These are phyloP conservation scores for Australoheros facetus DNA, from an alignment of 2,797 vertebrate species.

Conservation along the genomic window DNA sequence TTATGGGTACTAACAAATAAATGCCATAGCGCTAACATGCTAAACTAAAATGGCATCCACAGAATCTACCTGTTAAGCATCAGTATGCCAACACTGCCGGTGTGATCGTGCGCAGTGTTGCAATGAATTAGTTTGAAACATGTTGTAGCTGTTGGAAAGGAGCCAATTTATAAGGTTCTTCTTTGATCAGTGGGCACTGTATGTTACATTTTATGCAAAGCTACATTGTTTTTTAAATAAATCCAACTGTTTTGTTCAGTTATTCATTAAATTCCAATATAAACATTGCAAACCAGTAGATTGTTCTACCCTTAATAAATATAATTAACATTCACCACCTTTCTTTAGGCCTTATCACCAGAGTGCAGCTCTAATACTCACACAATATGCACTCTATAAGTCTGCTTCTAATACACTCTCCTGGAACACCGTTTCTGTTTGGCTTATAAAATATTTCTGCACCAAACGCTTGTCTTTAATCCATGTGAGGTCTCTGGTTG, in stretches of 20 bases:
- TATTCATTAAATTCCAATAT: neutral
- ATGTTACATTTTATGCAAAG: no score
- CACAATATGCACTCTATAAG: slow-evolving; percentile 25
- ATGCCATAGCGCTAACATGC: no score
- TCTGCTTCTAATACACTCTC: slow-evolving; percentile 5
- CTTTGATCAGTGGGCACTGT: no score
- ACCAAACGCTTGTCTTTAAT: slow-evolving; percentile 45
- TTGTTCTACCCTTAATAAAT: neutral
- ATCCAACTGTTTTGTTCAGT: neutral
- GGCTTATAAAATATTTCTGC: slow-evolving; percentile 73
- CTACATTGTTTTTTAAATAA: neutral
- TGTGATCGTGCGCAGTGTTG: no score
- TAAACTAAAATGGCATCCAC: no score
- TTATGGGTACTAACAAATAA: no score
- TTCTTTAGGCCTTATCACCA: slow-evolving; percentile 4
- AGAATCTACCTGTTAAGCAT: no score
- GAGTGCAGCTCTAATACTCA: slow-evolving; percentile 19
- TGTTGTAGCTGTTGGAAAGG: no score
- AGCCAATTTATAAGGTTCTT: no score
- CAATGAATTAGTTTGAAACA: no score
- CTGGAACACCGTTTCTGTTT: slow-evolving; percentile 38
- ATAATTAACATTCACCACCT: slow-evolving; percentile 11
- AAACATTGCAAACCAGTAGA: neutral
- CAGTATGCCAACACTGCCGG: no score
- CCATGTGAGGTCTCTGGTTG: slow-evolving; percentile 58